Percentiles rank a stretch among this genome's conserved stretches.
Conservation (phyloP, 2,888 invertebrate species). For the Cephus pygmeus region DNA sequence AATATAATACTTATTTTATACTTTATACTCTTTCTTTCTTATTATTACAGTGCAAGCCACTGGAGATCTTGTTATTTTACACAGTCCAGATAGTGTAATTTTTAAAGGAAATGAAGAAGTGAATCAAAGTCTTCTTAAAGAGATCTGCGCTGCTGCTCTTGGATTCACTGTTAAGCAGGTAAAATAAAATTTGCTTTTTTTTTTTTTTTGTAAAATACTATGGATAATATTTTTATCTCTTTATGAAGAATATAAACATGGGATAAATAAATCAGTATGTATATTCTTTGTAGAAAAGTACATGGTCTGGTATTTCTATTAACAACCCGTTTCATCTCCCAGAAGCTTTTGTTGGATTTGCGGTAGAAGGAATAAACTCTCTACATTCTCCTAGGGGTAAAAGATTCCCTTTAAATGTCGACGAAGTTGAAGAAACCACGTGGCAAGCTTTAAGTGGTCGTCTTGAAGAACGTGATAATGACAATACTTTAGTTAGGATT, state of each 20-base stretch:
- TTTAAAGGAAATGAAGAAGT: slow-evolving; percentile 76
- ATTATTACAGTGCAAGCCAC: slow-evolving; percentile 69
- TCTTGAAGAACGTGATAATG: slow-evolving; percentile 72
- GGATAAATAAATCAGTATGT: slow-evolving; percentile 9
- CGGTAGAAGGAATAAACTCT: slow-evolving; percentile 74
- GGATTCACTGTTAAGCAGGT: slow-evolving; percentile 81
- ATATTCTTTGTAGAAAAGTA: slow-evolving; percentile 67
- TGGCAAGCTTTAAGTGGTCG: slow-evolving; percentile 71
- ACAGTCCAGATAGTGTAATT: slow-evolving; percentile 75
- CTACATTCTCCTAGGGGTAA: slow-evolving; percentile 60
- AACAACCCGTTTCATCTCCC: slow-evolving; percentile 79
- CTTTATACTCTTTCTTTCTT: slow-evolving; percentile 4
- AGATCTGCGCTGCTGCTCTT: slow-evolving; percentile 77
- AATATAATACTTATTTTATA: background rate
- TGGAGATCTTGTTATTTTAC: slow-evolving; percentile 78
- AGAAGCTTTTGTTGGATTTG: slow-evolving; percentile 77
- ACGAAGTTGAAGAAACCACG: slow-evolving; percentile 74
- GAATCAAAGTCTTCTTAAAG: slow-evolving; percentile 74
- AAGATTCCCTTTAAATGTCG: slow-evolving; percentile 71
- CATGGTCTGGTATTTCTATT: slow-evolving; percentile 78
- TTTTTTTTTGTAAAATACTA: too few relatives aligned
- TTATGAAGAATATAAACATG: background rate
- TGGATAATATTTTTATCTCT: background rate
- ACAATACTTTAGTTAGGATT: slow-evolving; percentile 74
- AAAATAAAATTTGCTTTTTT: slow-evolving; percentile 28